These are phyloP conservation scores for Eleginops maclovinus DNA, from an alignment of 2,113 vertebrate species.

Conservation along the genomic window DNA sequence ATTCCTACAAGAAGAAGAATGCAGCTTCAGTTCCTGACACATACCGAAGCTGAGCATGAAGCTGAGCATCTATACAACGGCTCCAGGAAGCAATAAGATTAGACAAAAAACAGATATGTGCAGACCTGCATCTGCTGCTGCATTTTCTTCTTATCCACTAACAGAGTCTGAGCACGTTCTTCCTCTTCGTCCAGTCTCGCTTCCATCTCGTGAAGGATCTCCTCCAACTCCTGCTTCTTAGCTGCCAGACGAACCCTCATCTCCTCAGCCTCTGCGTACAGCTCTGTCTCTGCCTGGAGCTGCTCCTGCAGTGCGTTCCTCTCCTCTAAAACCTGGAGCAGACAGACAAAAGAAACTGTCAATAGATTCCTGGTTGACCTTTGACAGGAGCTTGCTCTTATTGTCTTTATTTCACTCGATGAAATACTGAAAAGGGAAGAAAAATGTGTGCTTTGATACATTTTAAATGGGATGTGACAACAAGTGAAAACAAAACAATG, in stretches of 20 bases:
- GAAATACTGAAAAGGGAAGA: background rate
- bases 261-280: slow-evolving; percentile 94
- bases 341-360: background rate
- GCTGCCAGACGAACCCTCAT: slow-evolving; percentile 91
- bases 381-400: background rate
- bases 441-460: too few relatives aligned
- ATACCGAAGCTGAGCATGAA: background rate
- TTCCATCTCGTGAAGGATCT: slow-evolving; percentile 97
- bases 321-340: slow-evolving; percentile 86
- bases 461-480: background rate
- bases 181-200: slow-evolving; percentile 95
- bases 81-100: background rate
- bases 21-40: background rate
- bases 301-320: slow-evolving; percentile 92
- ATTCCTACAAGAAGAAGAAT: slow-evolving; percentile 81
- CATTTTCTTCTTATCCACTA: slow-evolving; percentile 94
- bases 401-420: background rate
- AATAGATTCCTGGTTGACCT: background rate
- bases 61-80: background rate
- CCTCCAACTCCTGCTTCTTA: slow-evolving; percentile 96
- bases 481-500: background rate
- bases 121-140: slow-evolving; percentile 95
- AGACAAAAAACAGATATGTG: background rate
- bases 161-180: slow-evolving; percentile 88
- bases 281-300: slow-evolving; percentile 93